Conservation (phyloP, 1,140 invertebrate genomes). For the Lasioglossum albipes region DNA sequence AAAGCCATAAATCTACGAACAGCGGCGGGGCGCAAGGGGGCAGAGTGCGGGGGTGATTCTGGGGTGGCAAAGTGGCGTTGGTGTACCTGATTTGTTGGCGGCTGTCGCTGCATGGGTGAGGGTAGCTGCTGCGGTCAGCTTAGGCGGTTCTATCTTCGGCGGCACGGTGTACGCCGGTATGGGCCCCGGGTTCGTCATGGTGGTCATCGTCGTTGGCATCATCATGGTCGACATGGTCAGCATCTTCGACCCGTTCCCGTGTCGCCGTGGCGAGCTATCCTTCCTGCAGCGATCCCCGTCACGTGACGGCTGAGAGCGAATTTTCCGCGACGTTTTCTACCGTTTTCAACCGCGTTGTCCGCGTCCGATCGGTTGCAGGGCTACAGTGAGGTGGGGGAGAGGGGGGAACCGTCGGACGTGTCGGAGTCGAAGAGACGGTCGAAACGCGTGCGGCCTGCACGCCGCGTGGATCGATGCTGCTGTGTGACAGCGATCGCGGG, state of each 20-base stretch:
- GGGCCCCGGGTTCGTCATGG: constrained; percentile 81
- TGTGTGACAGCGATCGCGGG: constrained; percentile 1
- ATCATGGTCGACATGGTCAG: constrained; percentile 83
- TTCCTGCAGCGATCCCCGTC: constrained; percentile 18
- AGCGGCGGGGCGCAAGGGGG: too few species aligned
- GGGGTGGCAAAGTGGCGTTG: constrained; percentile 38
- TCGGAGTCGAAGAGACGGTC: background rate
- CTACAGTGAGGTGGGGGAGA: too few species aligned
- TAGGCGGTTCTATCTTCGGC: constrained; percentile 77
- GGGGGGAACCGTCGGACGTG: background rate
- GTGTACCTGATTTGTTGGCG: constrained; percentile 81
- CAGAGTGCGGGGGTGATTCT: too few species aligned
- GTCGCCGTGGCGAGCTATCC: constrained; percentile 61
- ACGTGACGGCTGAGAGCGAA: constrained; percentile 16
- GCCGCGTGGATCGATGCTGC: background rate
- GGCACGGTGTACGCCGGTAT: constrained; percentile 81
- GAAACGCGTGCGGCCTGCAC: background rate
- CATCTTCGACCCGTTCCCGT: constrained; percentile 74
- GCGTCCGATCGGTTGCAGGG: background rate
- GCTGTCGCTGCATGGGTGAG: constrained; percentile 77
- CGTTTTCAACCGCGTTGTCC: background rate
- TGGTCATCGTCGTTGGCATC: constrained; percentile 83
- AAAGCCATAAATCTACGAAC: constrained; percentile 54
- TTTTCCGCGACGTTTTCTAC: constrained; percentile 3
- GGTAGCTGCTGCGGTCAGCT: constrained; percentile 78